These are phyloP conservation scores for Hipparchia sbordonii DNA, from an alignment of 2,888 invertebrate species.

Conservation along the genomic window DNA sequence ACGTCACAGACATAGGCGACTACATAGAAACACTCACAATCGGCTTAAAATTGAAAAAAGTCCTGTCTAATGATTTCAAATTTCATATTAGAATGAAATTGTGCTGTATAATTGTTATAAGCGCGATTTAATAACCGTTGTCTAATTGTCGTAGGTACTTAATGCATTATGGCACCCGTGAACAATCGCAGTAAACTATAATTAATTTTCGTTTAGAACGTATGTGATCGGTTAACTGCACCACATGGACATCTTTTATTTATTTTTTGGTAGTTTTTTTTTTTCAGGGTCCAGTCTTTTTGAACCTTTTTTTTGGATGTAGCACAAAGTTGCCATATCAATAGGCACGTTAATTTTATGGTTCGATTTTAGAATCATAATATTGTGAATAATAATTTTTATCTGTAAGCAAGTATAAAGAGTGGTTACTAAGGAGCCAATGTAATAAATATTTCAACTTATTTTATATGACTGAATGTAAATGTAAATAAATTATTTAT, in stretches of 20 bases:
- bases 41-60: conserved; percentile 11
- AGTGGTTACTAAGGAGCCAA: conserved; percentile 8
- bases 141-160: too few relatives aligned
- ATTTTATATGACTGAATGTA: conserved; percentile 62
- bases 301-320: too few relatives aligned
- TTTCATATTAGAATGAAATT: neutral
- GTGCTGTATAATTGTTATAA: neutral
- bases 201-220: too few relatives aligned
- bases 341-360: neutral
- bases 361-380: neutral
- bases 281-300: too few relatives aligned
- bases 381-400: neutral
- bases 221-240: too few relatives aligned
- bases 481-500: conserved; percentile 66
- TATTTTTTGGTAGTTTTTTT: too few relatives aligned
- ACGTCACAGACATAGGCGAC: conserved; percentile 62
- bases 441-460: conserved; percentile 29
- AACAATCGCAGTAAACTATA: too few relatives aligned
- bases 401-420: neutral
- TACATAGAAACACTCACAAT: conserved; percentile 55
- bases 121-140: neutral
- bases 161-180: too few relatives aligned
- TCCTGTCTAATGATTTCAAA: neutral
- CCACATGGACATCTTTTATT: too few relatives aligned
- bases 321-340: conserved; percentile 33